These are phyloP conservation scores for Myopa tessellatipennis DNA, from an alignment of 2,888 invertebrate species.

Conservation along the genomic window DNA sequence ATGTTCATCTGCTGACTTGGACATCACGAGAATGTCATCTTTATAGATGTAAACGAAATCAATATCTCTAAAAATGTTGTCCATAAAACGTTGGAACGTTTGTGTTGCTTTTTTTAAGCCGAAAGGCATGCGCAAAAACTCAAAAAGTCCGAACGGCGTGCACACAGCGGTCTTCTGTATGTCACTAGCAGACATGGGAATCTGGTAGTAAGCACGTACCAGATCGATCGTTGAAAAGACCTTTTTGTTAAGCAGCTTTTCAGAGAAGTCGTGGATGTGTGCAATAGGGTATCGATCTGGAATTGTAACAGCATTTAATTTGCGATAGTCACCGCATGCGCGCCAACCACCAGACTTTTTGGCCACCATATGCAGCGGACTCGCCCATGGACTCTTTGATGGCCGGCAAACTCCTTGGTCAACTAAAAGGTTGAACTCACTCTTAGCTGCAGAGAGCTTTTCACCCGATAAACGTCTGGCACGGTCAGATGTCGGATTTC, in stretches of 20 bases:
- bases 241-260: too few relatives aligned
- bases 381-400: conserved; percentile 37
- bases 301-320: conserved; percentile 9
- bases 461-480: not conserved
- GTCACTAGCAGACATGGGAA: too few relatives aligned
- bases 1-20: conserved; percentile 22
- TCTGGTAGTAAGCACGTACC: too few relatives aligned
- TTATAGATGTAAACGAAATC: conserved; percentile 53
- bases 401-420: conserved; percentile 39
- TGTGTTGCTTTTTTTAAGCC: too few relatives aligned
- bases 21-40: conserved; percentile 55
- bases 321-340: conserved; percentile 34
- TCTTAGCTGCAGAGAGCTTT: conserved; percentile 29
- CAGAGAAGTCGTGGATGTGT: too few relatives aligned
- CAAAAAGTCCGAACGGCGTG: too few relatives aligned
- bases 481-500: not conserved
- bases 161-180: too few relatives aligned
- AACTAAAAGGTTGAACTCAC: conserved; percentile 35
- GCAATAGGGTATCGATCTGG: conserved; percentile 18
- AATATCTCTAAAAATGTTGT: conserved; percentile 44
- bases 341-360: conserved; percentile 35
- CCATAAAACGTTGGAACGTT: too few relatives aligned
- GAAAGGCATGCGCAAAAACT: too few relatives aligned
- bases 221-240: too few relatives aligned
- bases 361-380: not conserved